These are phyloP conservation scores for Camelus dromedarius DNA, from an alignment of 2,113 vertebrate species.

Conservation along the genomic window DNA sequence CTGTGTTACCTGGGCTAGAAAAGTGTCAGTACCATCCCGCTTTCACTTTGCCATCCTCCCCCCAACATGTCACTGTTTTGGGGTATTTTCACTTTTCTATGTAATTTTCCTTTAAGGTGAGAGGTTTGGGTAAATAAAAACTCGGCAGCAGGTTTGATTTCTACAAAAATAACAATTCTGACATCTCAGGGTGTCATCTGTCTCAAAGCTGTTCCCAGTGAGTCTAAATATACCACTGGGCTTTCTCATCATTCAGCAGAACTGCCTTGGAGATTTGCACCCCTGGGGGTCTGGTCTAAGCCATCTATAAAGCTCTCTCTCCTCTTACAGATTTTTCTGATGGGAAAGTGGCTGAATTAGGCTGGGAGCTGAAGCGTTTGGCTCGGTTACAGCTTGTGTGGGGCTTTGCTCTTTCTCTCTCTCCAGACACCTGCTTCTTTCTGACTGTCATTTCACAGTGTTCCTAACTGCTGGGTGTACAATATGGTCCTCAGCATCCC, in stretches of 20 bases:
- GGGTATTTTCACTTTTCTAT: neutral
- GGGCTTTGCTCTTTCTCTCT: neutral
- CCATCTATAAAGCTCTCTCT: neutral
- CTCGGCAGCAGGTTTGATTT: slow-evolving; percentile 62
- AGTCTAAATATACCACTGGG: slow-evolving; percentile 51
- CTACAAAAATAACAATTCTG: slow-evolving; percentile 56
- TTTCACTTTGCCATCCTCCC: neutral
- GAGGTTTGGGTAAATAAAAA: slow-evolving; percentile 68
- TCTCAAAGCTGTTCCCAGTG: slow-evolving; percentile 40
- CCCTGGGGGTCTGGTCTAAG: neutral
- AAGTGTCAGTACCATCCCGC: neutral
- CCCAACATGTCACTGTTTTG: neutral
- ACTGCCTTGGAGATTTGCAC: neutral
- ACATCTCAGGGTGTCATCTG: slow-evolving; percentile 53
- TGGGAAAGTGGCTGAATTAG: slow-evolving; percentile 46
- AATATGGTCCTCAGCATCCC: neutral
- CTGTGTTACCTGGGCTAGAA: neutral
- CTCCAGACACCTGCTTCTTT: slow-evolving; percentile 60
- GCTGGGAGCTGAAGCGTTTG: slow-evolving; percentile 51
- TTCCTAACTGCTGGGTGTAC: slow-evolving; percentile 40
- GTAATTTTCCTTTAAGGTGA: slow-evolving; percentile 58
- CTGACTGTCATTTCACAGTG: neutral
- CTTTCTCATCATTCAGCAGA: neutral
- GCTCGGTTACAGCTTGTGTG: neutral
- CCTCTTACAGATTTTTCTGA: slow-evolving; percentile 44